Evolutionary conservation across 2,797 vertebrate species (phyloP).

Genomic region (Gymnodraco acuticeps): DNA sequence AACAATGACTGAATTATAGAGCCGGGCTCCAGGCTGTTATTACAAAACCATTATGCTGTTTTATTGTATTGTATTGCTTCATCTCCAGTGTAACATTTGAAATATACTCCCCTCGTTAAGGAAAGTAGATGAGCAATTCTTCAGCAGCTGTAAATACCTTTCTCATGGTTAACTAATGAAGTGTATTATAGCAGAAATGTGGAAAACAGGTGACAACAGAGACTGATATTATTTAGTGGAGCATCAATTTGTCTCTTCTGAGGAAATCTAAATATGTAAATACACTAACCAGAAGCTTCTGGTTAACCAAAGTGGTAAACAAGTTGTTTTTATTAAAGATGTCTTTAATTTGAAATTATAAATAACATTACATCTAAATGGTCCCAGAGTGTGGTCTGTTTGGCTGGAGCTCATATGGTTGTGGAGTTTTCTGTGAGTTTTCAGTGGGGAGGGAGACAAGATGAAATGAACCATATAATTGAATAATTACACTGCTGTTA

Average conservation of each 20-base stretch:
- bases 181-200: not conserved
- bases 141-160: not conserved
- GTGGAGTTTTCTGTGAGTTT: slow-evolving; percentile 13
- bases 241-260: too few relatives aligned
- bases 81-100: slow-evolving; percentile 18
- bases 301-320: slow-evolving; percentile 13
- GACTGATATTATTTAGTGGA: too few relatives aligned
- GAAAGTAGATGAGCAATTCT: slow-evolving; percentile 12
- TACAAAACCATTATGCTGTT: slow-evolving; percentile 36
- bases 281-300: not conserved
- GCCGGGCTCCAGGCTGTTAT: slow-evolving; percentile 48
- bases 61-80: slow-evolving; percentile 47
- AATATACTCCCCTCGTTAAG: slow-evolving; percentile 8
- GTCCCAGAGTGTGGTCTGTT: slow-evolving; percentile 11
- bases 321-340: slow-evolving; percentile 10
- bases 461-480: not conserved
- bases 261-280: not conserved
- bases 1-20: slow-evolving; percentile 63
- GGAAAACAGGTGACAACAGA: too few relatives aligned
- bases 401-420: not conserved
- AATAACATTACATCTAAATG: slow-evolving; percentile 1
- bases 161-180: not conserved
- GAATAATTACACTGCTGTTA: not conserved
- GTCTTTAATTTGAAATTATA: slow-evolving; percentile 12
- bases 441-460: not conserved